Percentiles rank a stretch among this genome's conserved stretches.
Conservation (phyloP, 2,888 invertebrate genomes). For the Mayetiola destructor region DNA sequence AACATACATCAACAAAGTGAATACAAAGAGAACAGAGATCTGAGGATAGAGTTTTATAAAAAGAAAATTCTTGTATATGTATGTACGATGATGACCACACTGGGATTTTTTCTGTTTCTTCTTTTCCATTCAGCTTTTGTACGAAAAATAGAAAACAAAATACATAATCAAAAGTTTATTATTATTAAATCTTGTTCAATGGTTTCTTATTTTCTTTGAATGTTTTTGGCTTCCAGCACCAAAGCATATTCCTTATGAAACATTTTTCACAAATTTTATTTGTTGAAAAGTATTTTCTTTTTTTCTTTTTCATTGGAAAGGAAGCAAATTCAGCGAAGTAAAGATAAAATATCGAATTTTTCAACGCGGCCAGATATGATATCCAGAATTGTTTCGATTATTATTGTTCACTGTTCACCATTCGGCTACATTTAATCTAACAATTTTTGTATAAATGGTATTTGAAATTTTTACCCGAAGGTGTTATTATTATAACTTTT, state of each 20-base stretch:
- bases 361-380: no score
- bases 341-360: not conserved
- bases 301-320: no score
- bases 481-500: conserved; percentile 6
- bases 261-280: not conserved
- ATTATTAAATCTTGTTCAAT: no score
- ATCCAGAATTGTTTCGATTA: no score
- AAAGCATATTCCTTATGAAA: not conserved
- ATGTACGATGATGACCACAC: no score
- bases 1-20: no score
- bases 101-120: not conserved
- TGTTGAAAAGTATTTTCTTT: no score
- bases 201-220: not conserved
- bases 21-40: not conserved
- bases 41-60: no score
- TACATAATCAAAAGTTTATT: conserved; percentile 8
- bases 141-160: no score
- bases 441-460: conserved; percentile 3
- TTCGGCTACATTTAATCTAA: not conserved
- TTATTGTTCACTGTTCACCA: not conserved
- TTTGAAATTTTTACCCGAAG: conserved; percentile 11
- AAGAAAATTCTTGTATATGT: no score
- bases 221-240: not conserved
- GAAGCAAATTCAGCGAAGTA: not conserved
- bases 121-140: conserved; percentile 4